phyloP scores from a whole-genome alignment of 2,113 vertebrate genomes.

The Scomber colias region DNA sequence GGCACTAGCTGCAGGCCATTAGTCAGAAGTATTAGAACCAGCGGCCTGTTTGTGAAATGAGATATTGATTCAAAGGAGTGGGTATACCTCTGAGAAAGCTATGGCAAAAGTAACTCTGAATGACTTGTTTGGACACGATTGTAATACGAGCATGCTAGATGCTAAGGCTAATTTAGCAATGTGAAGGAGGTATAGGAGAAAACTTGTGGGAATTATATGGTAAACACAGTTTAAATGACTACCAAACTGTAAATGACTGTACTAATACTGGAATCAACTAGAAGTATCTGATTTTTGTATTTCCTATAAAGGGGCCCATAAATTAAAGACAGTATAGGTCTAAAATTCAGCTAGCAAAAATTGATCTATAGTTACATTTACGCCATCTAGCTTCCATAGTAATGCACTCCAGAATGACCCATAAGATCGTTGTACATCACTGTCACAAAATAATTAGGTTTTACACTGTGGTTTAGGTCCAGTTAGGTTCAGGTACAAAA shows the following conservation, averaged over 20 bases:
- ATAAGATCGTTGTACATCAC: neutral
- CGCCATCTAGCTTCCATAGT: too few relatives aligned
- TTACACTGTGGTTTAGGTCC: too few relatives aligned
- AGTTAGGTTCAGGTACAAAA: too few relatives aligned
- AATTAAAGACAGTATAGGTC: too few relatives aligned
- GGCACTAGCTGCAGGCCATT: slow-evolving; percentile 43
- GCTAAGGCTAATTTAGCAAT: slow-evolving; percentile 37
- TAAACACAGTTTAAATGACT: slow-evolving; percentile 18
- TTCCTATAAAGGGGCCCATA: neutral
- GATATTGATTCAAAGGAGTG: slow-evolving; percentile 65
- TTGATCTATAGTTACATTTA: too few relatives aligned
- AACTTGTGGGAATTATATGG: neutral
- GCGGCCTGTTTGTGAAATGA: slow-evolving; percentile 66
- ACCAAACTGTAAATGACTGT: slow-evolving; percentile 10
- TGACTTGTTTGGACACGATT: slow-evolving; percentile 51
- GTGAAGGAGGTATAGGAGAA: neutral
- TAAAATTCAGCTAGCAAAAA: too few relatives aligned
- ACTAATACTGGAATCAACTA: neutral
- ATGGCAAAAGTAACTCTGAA: neutral
- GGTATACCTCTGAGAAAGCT: slow-evolving; percentile 49
- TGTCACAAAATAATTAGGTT: too few relatives aligned
- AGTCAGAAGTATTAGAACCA: slow-evolving; percentile 54
- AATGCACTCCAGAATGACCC: too few relatives aligned
- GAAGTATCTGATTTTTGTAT: neutral
- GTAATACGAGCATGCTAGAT: slow-evolving; percentile 19